Conservation (phyloP, 2,888 invertebrate species). For the Cantharis rufa region DNA sequence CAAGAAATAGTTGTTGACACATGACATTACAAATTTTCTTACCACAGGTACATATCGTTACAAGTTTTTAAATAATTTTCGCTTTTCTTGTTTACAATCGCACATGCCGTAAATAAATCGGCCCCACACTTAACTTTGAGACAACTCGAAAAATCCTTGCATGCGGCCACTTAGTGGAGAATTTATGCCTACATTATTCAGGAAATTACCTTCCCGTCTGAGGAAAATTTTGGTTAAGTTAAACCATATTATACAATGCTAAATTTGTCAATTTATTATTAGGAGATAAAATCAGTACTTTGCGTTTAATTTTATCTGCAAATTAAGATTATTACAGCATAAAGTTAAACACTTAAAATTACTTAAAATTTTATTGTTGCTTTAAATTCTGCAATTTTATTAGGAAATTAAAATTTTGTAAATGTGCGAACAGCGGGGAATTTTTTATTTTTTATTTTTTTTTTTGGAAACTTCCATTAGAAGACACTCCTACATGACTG, state of each 20-base stretch:
- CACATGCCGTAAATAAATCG: neutral
- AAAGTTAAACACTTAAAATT: neutral
- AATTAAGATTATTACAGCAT: neutral
- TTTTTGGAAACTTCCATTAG: neutral
- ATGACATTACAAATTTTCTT: neutral
- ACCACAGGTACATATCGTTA: neutral
- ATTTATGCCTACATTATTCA: slow-evolving; percentile 14
- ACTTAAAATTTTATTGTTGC: neutral
- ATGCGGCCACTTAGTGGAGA: slow-evolving; percentile 17
- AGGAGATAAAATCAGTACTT: neutral
- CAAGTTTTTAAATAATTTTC: neutral
- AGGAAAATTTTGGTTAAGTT: slow-evolving; percentile 12
- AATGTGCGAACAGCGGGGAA: neutral
- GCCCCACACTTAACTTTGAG: neutral
- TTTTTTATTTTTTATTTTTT: neutral
- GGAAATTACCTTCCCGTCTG: slow-evolving; percentile 19
- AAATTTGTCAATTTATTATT: neutral
- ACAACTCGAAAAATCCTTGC: slow-evolving; percentile 4
- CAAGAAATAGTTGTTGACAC: slow-evolving; percentile 4
- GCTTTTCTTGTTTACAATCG: neutral
- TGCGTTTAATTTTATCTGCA: neutral
- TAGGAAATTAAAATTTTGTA: neutral
- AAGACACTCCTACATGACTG: neutral
- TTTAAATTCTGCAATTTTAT: neutral
- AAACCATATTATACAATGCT: neutral